Conservation (phyloP, 2,113 vertebrate species). For the Macaca fascicularis region T2T-MFA8v1.1 NC_088381.1:37852501-37853000, state of each 20-base stretch:
- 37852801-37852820: not conserved
- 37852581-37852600: not conserved
- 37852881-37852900: not conserved
- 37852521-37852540: not conserved
- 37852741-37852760: not conserved
- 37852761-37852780: not conserved
- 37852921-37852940: not conserved
- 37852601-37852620: not conserved
- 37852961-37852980: not conserved
- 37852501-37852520: not conserved
- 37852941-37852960: not conserved
- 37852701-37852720: not conserved
- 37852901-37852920: not conserved
- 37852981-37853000: not conserved
- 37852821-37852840: not conserved
- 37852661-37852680: not conserved
- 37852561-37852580: not conserved
- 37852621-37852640: not conserved
- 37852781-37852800: not conserved
- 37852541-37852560: rapidly evolving
- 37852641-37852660: not conserved
- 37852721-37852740: rapidly evolving
- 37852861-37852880: not conserved
- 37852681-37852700: too few relatives aligned
- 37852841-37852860: not conserved